Percentiles rank a stretch among this genome's conserved stretches.
These are phyloP conservation scores for Zhengitettix transpicula DNA, from an alignment of 2,888 invertebrate genomes.

Conservation along the genomic window DNA sequence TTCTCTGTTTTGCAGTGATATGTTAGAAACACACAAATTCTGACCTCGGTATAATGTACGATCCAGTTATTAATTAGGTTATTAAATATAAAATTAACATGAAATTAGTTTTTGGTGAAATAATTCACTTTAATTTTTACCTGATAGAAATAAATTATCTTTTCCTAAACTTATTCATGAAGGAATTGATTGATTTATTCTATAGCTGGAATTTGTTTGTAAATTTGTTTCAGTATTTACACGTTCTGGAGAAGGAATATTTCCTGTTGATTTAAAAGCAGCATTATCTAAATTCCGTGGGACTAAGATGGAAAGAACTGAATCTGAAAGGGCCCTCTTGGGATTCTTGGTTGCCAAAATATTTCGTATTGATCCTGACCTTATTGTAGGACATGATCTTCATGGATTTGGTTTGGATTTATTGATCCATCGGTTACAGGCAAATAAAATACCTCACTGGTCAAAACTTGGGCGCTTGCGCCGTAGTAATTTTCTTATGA, in stretches of 20 bases:
- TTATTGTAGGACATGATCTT: constrained; percentile 87
- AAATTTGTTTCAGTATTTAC: constrained; percentile 49
- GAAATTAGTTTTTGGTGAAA: no score
- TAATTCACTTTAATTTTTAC: no score
- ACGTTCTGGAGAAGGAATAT: constrained; percentile 57
- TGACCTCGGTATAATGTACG: no score
- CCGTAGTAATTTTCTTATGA: not conserved
- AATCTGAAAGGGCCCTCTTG: constrained; percentile 73
- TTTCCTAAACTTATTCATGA: no score
- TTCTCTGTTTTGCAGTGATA: no score
- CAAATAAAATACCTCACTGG: constrained; percentile 64
- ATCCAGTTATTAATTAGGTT: no score
- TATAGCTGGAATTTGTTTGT: no score
- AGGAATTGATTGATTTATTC: no score
- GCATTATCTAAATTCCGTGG: constrained; percentile 43
- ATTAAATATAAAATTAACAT: no score
- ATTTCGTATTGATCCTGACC: constrained; percentile 78
- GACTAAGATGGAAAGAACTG: constrained; percentile 59
- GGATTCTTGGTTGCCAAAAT: constrained; percentile 75
- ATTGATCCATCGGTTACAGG: constrained; percentile 66
- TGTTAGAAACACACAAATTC: no score
- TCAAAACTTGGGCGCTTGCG: constrained; percentile 61
- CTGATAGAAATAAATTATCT: no score
- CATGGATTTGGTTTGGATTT: constrained; percentile 79
- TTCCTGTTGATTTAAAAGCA: constrained; percentile 72